Evolutionary conservation across 37 sponge, comb jelly and placozoan species (phyloP).

Genomic region (Aplysina aerophoba): DNA sequence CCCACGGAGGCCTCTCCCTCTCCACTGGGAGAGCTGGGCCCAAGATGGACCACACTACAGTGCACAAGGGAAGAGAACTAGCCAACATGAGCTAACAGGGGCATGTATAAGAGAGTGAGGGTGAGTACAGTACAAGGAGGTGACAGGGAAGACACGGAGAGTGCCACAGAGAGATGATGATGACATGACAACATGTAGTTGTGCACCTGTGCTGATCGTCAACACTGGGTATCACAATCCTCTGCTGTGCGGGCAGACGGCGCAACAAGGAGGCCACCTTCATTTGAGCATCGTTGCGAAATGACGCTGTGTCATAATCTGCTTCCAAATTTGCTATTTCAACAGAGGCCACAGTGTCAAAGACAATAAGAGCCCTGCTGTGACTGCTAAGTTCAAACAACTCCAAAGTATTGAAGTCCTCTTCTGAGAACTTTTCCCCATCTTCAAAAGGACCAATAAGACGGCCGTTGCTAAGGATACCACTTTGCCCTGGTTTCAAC

Average conservation of each 20-base stretch:
- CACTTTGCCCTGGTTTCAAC: slow-evolving; percentile 33
- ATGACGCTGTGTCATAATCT: slow-evolving; percentile 69
- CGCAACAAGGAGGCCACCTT: slow-evolving; percentile 68
- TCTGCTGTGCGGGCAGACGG: slow-evolving; percentile 42
- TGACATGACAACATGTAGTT: background rate
- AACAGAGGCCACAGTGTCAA: slow-evolving; percentile 26
- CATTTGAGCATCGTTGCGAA: slow-evolving; percentile 66
- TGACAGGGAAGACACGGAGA: no score
- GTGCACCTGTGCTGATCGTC: slow-evolving; percentile 47
- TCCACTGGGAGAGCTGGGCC: background rate
- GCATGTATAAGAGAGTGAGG: no score
- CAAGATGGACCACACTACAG: slow-evolving; percentile 44
- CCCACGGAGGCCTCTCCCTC: background rate
- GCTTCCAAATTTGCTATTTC: slow-evolving; percentile 41
- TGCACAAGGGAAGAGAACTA: background rate
- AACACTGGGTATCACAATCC: slow-evolving; percentile 37
- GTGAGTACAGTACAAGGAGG: no score
- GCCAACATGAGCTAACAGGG: no score
- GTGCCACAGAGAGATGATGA: no score
- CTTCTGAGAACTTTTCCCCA: slow-evolving; percentile 38
- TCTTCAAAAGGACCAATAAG: slow-evolving; percentile 62
- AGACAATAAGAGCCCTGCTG: slow-evolving; percentile 22
- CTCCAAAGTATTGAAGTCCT: slow-evolving; percentile 52
- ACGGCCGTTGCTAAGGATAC: slow-evolving; percentile 71
- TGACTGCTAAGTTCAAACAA: slow-evolving; percentile 39